Conservation (phyloP, 2,113 vertebrate species). For the human (Homo sapiens) region GRCh38 chr22:27473001-27473500, state of each 20-base stretch:
- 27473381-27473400: not conserved
- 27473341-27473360: not conserved
- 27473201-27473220: not conserved
- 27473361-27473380: not conserved
- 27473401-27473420: not conserved
- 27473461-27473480: accelerated
- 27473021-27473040: not conserved
- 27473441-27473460: not conserved
- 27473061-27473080: not conserved
- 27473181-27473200: accelerated
- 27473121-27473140: accelerated
- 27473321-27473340: no score
- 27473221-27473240: accelerated
- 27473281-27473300: not conserved
- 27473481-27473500: not conserved
- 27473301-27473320: no score
- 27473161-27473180: accelerated
- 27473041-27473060: conserved; percentile 56
- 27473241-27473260: accelerated
- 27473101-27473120: not conserved
- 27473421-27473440: not conserved
- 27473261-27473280: no score
- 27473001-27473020: conserved; percentile 44
- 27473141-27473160: not conserved
- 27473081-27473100: not conserved